Evolutionary conservation across 2,888 invertebrate species (phyloP).

Genomic region (Folsomia manolachei): DNA sequence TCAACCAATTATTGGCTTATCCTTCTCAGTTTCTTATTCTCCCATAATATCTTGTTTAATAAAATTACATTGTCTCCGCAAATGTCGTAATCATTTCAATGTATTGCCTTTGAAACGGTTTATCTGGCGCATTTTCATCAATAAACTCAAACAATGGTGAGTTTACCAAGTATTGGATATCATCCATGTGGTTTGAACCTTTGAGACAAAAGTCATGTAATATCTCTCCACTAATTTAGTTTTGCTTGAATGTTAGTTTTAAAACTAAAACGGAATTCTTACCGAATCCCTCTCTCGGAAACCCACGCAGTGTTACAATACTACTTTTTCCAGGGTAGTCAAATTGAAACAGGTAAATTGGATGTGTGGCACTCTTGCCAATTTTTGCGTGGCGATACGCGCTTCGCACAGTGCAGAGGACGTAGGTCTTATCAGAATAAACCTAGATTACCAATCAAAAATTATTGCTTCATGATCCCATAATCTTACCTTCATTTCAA

Average conservation of each 20-base stretch:
- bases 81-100: constrained; percentile 27
- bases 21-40: not conserved
- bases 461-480: constrained; percentile 6
- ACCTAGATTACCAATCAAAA: constrained; percentile 20
- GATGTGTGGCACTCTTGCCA: constrained; percentile 16
- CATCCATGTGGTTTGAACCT: constrained; percentile 39
- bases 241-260: not conserved
- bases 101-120: constrained; percentile 31
- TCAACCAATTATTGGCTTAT: not conserved
- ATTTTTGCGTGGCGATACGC: constrained; percentile 30
- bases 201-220: not conserved
- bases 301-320: constrained; percentile 34
- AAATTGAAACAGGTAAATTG: constrained; percentile 33
- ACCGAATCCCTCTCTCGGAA: constrained; percentile 30
- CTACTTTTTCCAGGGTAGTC: constrained; percentile 33
- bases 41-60: too few species aligned
- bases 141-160: constrained; percentile 28
- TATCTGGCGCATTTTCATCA: constrained; percentile 19
- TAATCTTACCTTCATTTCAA: too few species aligned
- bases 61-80: constrained; percentile 31
- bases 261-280: too few species aligned
- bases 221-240: not conserved
- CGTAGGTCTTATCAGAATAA: constrained; percentile 34
- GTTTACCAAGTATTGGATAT: constrained; percentile 35
- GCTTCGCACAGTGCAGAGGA: constrained; percentile 31